phyloP scores from a whole-genome alignment of 2,113 vertebrate genomes.

The Aldabrachelys gigantea region DNA sequence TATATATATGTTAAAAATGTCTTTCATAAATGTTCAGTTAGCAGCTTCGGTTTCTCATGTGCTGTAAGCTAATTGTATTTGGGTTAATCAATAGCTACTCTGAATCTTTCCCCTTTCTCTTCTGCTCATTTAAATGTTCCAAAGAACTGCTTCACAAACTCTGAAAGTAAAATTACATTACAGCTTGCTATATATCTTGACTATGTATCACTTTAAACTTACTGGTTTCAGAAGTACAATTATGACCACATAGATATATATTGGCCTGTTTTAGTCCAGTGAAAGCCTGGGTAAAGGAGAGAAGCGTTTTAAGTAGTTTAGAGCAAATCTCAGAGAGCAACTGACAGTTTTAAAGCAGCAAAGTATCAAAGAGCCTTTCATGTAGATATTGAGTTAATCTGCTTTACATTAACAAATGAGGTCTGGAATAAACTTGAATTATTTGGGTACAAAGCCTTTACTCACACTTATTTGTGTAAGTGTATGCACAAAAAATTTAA shows the following conservation, averaged over 20 bases:
- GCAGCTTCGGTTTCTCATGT: slow-evolving; percentile 7
- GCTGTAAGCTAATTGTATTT: neutral
- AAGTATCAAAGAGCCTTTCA: slow-evolving; percentile 15
- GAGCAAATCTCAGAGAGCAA: slow-evolving; percentile 16
- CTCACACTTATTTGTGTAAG: slow-evolving; percentile 41
- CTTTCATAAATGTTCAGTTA: neutral
- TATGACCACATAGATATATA: neutral
- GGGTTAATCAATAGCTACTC: neutral
- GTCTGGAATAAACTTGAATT: slow-evolving; percentile 70
- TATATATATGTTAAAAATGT: neutral
- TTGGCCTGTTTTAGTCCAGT: slow-evolving; percentile 25
- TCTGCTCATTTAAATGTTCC: neutral
- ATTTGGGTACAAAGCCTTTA: slow-evolving; percentile 53
- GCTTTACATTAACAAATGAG: slow-evolving; percentile 49
- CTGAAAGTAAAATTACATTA: slow-evolving; percentile 58
- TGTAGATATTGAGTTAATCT: slow-evolving; percentile 34
- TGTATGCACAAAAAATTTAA: neutral
- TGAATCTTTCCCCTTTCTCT: neutral
- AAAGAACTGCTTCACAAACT: neutral
- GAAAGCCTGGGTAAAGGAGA: neutral
- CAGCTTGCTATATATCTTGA: slow-evolving; percentile 1
- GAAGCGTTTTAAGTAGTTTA: neutral
- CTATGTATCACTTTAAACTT: slow-evolving; percentile 1
- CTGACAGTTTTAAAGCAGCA: neutral
- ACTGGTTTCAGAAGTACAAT: slow-evolving; percentile 35